Evolutionary conservation across 1,140 invertebrate genomes (phyloP), one percentile per base, ranked within the genome.

Genomic region (Drosophila ohnishii): DNA sequence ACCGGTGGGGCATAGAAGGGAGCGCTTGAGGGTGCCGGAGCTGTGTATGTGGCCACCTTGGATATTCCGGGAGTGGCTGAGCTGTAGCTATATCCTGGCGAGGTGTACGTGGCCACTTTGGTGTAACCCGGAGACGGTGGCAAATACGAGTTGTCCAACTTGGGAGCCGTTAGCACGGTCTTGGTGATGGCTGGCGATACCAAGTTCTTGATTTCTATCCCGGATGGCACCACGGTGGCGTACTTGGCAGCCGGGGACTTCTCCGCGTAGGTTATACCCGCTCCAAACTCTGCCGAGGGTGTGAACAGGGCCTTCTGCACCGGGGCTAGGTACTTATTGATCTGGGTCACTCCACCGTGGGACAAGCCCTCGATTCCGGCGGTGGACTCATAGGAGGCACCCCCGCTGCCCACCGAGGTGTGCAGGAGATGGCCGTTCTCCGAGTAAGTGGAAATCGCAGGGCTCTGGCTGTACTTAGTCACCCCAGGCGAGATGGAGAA

Each of bases 181-280:
- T 88, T 83, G 25, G 75, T 80, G 14, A 90, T 48, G 0, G 70
- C 53, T 6, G 88, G 88, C 6, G 90, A 78, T 13, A 90, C 83
- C 32, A 89, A 19, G 58, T 82, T 90, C 63, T 87, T 90, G 5
- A 90, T 72, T 75, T 88, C 88, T 14, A 90, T 83, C 14, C 86
- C 86, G 0, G 90, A 90, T 4, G 90, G 90, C 50, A 83, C 83
- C 30, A 91, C 78, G 0, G 80, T 80, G 0, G 90, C 90, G 60
- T 73, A 91, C 72, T 91, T 90, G 42, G 89, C 80, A 13, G 90
- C 84, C 25, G 90, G 90, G 0, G 90, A 91, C 66, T 90, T 88
- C 9, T 91, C 90, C 9, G 90, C 86, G 66, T 91, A 91, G 32
- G 80, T 78, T 14, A 90, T 90, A 4, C 82, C 81, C 5, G 81